Evolutionary conservation across 2,888 invertebrate genomes (phyloP).

Genomic region (Limnephilus lunatus): DNA sequence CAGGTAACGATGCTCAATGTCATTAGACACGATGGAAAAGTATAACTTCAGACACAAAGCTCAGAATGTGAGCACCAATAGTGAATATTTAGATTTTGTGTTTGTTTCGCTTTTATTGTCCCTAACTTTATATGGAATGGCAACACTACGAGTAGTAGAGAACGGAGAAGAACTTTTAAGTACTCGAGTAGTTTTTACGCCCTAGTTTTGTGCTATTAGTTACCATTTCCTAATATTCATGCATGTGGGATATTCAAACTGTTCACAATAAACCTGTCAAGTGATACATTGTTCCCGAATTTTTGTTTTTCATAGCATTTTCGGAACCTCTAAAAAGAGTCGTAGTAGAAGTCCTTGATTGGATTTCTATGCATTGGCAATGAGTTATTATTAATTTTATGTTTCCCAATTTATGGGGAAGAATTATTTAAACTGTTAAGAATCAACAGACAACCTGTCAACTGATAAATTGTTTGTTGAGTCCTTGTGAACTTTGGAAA

Average conservation of each 20-base stretch:
- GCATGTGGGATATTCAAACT: background rate
- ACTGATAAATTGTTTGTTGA: background rate
- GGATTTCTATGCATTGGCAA: background rate
- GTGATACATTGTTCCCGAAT: background rate
- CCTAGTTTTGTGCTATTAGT: background rate
- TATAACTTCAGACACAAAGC: too few relatives aligned
- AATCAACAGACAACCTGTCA: background rate
- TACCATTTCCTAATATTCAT: background rate
- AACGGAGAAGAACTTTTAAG: background rate
- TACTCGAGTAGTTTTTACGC: background rate
- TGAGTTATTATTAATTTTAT: background rate
- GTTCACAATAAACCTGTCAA: background rate
- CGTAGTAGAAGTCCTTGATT: background rate
- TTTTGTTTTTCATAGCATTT: background rate
- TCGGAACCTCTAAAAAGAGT: background rate
- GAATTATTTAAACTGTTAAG: background rate
- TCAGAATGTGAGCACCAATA: too few relatives aligned
- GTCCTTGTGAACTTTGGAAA: background rate
- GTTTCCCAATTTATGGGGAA: background rate
- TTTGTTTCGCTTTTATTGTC: too few relatives aligned
- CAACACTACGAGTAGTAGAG: too few relatives aligned
- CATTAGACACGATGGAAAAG: too few relatives aligned
- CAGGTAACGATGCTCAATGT: too few relatives aligned
- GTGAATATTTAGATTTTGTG: too few relatives aligned
- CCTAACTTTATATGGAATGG: too few relatives aligned